Evolutionary conservation across 2,888 invertebrate species (phyloP), one percentile per base, ranked within the genome.

Genomic region (Parapristionchus giblindavisi): DNA sequence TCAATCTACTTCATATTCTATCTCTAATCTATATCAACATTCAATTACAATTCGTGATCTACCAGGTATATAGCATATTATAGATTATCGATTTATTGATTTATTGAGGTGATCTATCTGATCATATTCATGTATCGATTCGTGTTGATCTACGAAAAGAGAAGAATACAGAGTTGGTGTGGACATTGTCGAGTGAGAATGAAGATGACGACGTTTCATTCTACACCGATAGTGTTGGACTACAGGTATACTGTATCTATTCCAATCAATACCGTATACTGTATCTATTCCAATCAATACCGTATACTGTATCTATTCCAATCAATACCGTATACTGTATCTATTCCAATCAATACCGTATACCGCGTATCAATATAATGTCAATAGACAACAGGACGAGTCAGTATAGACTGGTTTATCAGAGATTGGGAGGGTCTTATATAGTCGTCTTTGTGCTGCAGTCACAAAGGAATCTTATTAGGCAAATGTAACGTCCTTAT

Each of bases 191-290:
- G 73, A 60, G 79, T 34, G 68, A 73, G 11, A 76, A 78, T 2
- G 74, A 70, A 5, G 70, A 71, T 61, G 65, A 74, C n/a, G 77
- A 63, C 29, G 24, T 43, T 21, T n/a, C 52, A 27, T 54, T 74
- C 34, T 80, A 58, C 52, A 66, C 70, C 8, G 83, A 83, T 38
- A 79, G 80, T 75, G 78, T 83, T 36, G 83, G 82, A 75, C 51
- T 83, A 66, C 83, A 83, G 78, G 79, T 79, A 65, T 36, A 27
- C 52, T 2, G 36, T 60, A 60, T n/a, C 27, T 27, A 63, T 40
- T 40, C 63, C 63, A 63, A 43, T 43, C n/a, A n/a, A n/a, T 43
- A 14, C 40, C 3, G 36, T 40, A 14, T 34, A 63, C 40, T 17
- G 43, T 43, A 43, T 43, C 43, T 17, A 8, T 43, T 14, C 61